Conservation (phyloP, 2,888 invertebrate species). For the Papilio demoleus region DNA sequence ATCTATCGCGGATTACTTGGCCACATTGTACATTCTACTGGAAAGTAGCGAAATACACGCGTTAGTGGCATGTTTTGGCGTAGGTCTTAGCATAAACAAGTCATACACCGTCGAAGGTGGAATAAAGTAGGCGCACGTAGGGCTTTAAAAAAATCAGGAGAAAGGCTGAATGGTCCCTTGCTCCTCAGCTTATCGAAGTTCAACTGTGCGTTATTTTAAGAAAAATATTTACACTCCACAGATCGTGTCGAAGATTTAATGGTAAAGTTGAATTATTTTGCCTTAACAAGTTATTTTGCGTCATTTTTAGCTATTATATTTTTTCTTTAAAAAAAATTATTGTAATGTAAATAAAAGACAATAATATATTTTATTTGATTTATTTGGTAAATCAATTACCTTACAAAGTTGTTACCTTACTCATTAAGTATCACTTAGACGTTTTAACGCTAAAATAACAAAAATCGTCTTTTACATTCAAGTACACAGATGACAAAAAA, state of each 20-base stretch:
- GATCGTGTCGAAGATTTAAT: conserved; percentile 17
- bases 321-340: conserved; percentile 23
- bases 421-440: conserved; percentile 52
- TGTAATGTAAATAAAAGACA: conserved; percentile 44
- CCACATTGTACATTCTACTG: too few relatives aligned
- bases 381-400: conserved; percentile 66
- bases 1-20: too few relatives aligned
- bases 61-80: too few relatives aligned
- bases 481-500: conserved; percentile 28
- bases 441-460: conserved; percentile 48
- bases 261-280: conserved; percentile 10
- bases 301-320: not conserved
- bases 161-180: too few relatives aligned
- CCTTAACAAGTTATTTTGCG: conserved; percentile 5
- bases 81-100: too few relatives aligned
- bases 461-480: conserved; percentile 54
- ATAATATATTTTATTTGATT: conserved; percentile 47
- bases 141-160: too few relatives aligned
- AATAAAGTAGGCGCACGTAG: too few relatives aligned
- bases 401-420: conserved; percentile 52
- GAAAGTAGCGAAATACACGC: too few relatives aligned
- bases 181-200: too few relatives aligned
- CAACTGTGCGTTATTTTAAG: too few relatives aligned
- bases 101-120: too few relatives aligned
- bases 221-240: conserved; percentile 14